Conservation (phyloP, 2,888 invertebrate species). For the Thymelicus acteon region DNA sequence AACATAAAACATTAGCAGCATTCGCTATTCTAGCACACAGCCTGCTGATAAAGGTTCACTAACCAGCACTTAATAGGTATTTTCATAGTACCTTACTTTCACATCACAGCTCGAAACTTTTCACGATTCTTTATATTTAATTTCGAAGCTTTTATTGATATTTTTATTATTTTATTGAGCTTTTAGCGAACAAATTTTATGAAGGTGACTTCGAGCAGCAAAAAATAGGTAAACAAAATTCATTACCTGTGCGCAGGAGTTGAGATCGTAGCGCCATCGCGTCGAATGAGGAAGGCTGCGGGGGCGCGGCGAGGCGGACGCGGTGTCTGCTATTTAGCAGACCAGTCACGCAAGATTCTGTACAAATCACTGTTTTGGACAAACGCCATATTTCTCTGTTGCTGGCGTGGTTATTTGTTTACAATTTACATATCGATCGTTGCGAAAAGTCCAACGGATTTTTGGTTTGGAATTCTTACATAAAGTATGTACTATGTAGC, state of each 20-base stretch:
- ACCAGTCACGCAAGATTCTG: constrained; percentile 73
- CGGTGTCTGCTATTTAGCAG: constrained; percentile 52
- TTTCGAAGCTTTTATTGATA: background rate
- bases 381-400: background rate
- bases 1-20: background rate
- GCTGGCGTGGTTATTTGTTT: background rate
- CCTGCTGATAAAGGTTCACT: constrained; percentile 1
- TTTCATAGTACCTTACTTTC: background rate
- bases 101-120: no score
- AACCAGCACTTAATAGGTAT: background rate
- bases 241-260: constrained; percentile 77
- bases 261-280: constrained; percentile 74
- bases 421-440: background rate
- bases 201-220: background rate
- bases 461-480: background rate
- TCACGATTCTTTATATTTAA: no score
- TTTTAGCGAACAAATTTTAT: background rate
- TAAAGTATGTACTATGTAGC: no score
- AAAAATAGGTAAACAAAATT: constrained; percentile 2
- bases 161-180: no score
- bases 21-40: background rate
- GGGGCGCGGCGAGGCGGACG: constrained; percentile 42
- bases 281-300: constrained; percentile 67
- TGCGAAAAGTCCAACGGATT: background rate
- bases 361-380: constrained; percentile 40